These are phyloP conservation scores for Malthinus flaveolus DNA, from an alignment of 2,888 invertebrate species.

Conservation along the genomic window DNA sequence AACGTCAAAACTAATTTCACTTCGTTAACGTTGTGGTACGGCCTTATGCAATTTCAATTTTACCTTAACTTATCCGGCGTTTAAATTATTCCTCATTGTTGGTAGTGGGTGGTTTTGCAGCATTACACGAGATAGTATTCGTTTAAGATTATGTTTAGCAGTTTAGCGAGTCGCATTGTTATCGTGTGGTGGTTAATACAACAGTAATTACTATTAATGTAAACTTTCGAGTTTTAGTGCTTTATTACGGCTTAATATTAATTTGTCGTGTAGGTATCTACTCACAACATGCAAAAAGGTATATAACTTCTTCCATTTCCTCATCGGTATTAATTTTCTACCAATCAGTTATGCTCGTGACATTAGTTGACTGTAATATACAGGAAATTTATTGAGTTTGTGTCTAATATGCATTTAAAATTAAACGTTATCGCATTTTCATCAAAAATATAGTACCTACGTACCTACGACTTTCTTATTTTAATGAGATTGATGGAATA, in stretches of 20 bases:
- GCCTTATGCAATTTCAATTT: constrained; percentile 22
- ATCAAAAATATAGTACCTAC: constrained; percentile 10
- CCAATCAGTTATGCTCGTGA: not conserved
- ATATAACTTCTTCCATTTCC: not conserved
- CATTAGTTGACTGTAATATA: constrained; percentile 14
- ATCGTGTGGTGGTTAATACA: constrained; percentile 37
- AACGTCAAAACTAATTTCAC: constrained; percentile 10
- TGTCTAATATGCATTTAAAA: constrained; percentile 12
- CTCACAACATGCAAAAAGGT: not conserved
- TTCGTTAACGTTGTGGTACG: constrained; percentile 12
- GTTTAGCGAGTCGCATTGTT: constrained; percentile 31
- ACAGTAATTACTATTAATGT: constrained; percentile 35
- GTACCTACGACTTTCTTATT: constrained; percentile 7
- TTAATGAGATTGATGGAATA: constrained; percentile 15
- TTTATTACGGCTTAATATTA: not conserved
- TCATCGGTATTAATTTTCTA: not conserved
- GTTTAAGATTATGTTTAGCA: constrained; percentile 23
- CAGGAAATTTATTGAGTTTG: constrained; percentile 5
- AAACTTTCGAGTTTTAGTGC: not conserved
- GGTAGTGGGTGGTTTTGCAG: constrained; percentile 18
- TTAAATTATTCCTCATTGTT: constrained; percentile 11
- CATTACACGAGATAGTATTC: constrained; percentile 14
- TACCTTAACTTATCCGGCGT: constrained; percentile 14
- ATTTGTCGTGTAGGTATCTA: not conserved
- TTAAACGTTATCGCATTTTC: constrained; percentile 11